Evolutionary conservation across 2,888 invertebrate genomes (phyloP).

Genomic region (Limnephilus marmoratus): DNA sequence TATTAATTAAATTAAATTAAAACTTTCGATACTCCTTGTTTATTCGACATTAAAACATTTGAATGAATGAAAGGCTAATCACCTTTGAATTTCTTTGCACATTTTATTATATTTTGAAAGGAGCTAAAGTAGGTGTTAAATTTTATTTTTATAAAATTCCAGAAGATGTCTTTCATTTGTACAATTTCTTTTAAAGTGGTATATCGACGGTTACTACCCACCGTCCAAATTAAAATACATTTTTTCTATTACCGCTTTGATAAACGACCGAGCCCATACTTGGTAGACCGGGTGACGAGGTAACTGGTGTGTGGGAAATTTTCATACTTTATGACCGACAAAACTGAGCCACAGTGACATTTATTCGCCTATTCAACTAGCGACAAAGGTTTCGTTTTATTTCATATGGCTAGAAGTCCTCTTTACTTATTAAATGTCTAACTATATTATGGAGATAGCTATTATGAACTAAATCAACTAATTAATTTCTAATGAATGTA

Average conservation of each 20-base stretch:
- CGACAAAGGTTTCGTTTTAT: conserved; percentile 28
- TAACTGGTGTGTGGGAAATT: conserved; percentile 26
- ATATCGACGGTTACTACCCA: background rate
- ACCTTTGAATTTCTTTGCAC: background rate
- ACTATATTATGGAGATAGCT: background rate
- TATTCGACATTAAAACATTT: too few relatives aligned
- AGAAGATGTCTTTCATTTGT: background rate
- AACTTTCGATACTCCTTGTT: too few relatives aligned
- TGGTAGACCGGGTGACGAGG: background rate
- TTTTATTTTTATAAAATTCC: background rate
- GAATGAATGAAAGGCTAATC: background rate
- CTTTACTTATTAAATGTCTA: background rate
- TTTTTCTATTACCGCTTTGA: background rate
- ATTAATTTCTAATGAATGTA: conserved; percentile 21
- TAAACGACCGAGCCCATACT: background rate
- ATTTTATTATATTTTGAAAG: background rate
- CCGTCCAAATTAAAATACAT: background rate
- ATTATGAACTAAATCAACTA: background rate
- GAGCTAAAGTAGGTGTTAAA: background rate
- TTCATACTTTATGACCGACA: conserved; percentile 29
- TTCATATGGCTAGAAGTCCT: background rate
- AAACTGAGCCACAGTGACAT: background rate
- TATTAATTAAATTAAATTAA: too few relatives aligned
- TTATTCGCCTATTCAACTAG: conserved; percentile 11
- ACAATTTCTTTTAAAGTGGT: background rate